A percentile compares a stretch with the other conserved stretches of the same genome.
These are phyloP conservation scores for Macrosteles quadrilineatus DNA, from an alignment of 1,140 invertebrate species.

Conservation along the genomic window DNA sequence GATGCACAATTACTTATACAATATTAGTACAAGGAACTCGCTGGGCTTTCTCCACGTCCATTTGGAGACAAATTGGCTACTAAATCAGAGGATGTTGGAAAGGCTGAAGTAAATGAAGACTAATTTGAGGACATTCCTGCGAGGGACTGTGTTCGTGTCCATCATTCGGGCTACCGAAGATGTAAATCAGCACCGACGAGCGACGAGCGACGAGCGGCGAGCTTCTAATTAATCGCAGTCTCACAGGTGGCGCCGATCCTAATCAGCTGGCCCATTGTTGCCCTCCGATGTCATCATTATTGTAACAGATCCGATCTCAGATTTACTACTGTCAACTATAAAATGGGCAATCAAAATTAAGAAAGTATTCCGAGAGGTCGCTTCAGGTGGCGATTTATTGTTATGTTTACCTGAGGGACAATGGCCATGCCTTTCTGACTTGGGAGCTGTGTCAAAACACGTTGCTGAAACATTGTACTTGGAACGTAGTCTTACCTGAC, in stretches of 20 bases:
- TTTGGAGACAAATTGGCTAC: neutral
- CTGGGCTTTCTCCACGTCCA: neutral
- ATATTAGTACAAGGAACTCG: neutral
- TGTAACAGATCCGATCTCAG: slow-evolving; percentile 10
- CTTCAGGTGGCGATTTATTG: no score
- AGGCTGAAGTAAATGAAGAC: slow-evolving; percentile 8
- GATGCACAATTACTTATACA: no score
- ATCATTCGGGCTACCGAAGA: neutral
- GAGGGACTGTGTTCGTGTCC: neutral
- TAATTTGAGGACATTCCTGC: slow-evolving; percentile 10
- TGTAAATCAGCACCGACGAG: slow-evolving; percentile 21
- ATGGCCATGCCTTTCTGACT: no score
- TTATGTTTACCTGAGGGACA: no score
- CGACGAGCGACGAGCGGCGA: no score
- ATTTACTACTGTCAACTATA: neutral
- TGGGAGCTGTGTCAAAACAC: no score
- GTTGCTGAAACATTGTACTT: no score
- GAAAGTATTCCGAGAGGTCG: no score
- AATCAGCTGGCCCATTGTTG: slow-evolving; percentile 18
- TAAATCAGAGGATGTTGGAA: neutral
- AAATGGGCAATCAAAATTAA: no score
- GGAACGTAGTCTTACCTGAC: no score
- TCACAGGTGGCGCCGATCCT: slow-evolving; percentile 27
- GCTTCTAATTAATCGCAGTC: no score
- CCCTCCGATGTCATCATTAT: slow-evolving; percentile 21